phyloP scores from a whole-genome alignment of 2,888 invertebrate species.

The Ceraclea dissimilis region DNA sequence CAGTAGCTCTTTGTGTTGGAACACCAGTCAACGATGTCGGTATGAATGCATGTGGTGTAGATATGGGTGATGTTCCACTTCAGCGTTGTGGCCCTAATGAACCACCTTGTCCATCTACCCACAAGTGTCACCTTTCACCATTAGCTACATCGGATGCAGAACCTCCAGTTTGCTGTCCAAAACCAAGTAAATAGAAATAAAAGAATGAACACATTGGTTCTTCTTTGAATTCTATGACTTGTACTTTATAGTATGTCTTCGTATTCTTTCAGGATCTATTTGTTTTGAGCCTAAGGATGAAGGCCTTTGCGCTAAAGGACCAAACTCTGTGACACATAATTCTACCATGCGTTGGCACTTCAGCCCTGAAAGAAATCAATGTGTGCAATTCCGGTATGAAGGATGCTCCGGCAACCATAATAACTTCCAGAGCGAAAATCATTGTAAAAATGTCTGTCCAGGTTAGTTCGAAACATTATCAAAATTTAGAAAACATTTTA shows the following conservation, averaged over 20 bases:
- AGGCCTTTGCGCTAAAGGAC: conserved; percentile 43
- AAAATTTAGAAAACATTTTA: not conserved
- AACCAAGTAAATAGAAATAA: conserved; percentile 55
- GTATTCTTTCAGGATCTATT: conserved; percentile 54
- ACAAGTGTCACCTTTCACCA: conserved; percentile 77
- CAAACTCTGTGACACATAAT: conserved; percentile 36
- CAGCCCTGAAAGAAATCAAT: conserved; percentile 69
- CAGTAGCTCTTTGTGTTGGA: conserved; percentile 69
- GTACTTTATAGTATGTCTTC: no score
- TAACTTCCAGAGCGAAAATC: conserved; percentile 71
- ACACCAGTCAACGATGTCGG: conserved; percentile 58
- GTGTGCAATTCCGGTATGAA: conserved; percentile 60
- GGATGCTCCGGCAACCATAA: conserved; percentile 80
- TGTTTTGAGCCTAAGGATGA: conserved; percentile 68
- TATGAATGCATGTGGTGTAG: conserved; percentile 53
- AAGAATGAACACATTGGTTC: not conserved
- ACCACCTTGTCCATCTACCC: conserved; percentile 74
- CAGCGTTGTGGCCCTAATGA: conserved; percentile 67
- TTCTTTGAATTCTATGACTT: conserved; percentile 2
- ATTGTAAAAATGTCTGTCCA: conserved; percentile 75
- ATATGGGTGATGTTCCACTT: conserved; percentile 50
- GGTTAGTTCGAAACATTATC: conserved; percentile 36
- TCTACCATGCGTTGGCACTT: conserved; percentile 61
- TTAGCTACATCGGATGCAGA: conserved; percentile 50
- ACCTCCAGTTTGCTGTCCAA: conserved; percentile 82